Conservation (phyloP, 2,797 vertebrate species). For the Sternarchorhynchus goeldii region DNA sequence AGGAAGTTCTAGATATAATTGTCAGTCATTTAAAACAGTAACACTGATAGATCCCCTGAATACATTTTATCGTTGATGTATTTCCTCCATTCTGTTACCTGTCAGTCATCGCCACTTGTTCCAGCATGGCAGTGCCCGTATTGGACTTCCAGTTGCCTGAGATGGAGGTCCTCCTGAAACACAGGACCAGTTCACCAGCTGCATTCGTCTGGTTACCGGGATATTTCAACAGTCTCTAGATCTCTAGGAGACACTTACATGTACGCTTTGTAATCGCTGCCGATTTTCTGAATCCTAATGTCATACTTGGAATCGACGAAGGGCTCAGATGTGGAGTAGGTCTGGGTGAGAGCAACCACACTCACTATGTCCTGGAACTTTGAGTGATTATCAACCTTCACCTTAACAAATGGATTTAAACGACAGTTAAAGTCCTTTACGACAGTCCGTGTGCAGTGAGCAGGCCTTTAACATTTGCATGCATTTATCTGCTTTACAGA, state of each 20-base stretch:
- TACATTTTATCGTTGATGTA: not conserved
- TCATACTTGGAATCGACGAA: slow-evolving; percentile 98
- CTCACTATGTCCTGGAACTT: slow-evolving; percentile 99
- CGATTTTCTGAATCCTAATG: slow-evolving; percentile 98
- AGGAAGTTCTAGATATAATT: not conserved
- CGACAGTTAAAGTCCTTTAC: no score
- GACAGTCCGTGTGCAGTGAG: not conserved
- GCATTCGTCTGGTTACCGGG: slow-evolving; percentile 9
- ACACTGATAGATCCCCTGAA: not conserved
- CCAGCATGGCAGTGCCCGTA: slow-evolving; percentile 94
- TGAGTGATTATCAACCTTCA: slow-evolving; percentile 96
- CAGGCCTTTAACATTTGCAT: not conserved
- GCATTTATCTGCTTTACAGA: not conserved
- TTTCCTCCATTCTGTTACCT: slow-evolving; percentile 72
- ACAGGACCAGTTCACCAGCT: slow-evolving; percentile 2
- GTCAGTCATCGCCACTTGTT: slow-evolving; percentile 98
- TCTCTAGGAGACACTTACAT: slow-evolving; percentile 78
- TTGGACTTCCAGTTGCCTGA: slow-evolving; percentile 98
- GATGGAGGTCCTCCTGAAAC: slow-evolving; percentile 92
- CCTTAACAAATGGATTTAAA: slow-evolving; percentile 69
- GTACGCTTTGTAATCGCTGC: slow-evolving; percentile 95
- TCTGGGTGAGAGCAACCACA: slow-evolving; percentile 96
- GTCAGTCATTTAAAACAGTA: not conserved
- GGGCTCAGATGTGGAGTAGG: slow-evolving; percentile 95
- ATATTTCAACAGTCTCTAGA: not conserved